A percentile compares a stretch with the other conserved stretches of the same genome.
Evolutionary conservation across 2,797 vertebrate genomes (phyloP).

Genomic region (Gadopsis bispinosus): DNA sequence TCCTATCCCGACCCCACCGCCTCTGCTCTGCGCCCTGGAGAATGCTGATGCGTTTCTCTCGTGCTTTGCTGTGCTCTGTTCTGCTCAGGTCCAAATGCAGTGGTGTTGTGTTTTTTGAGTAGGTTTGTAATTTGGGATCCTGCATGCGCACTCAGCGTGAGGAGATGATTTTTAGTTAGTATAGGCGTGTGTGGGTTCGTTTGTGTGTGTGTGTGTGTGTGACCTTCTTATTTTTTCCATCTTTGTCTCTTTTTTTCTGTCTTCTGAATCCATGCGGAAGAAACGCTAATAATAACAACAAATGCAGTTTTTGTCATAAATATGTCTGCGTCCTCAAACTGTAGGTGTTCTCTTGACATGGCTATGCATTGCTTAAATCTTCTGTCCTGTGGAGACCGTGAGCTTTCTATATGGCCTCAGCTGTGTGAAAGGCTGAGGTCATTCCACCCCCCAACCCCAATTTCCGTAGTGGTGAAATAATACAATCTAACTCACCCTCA

Average conservation of each 20-base stretch:
- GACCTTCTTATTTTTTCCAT: slow-evolving; percentile 23
- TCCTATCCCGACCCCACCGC: not conserved
- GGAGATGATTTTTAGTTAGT: slow-evolving; percentile 60
- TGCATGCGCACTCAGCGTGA: slow-evolving; percentile 67
- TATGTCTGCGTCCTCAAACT: slow-evolving; percentile 19
- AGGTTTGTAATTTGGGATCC: slow-evolving; percentile 55
- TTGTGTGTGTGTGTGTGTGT: slow-evolving; percentile 65
- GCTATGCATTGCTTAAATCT: slow-evolving; percentile 37
- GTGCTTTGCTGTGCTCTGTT: slow-evolving; percentile 59
- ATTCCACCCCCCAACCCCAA: too few relatives aligned
- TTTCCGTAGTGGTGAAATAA: slow-evolving; percentile 45
- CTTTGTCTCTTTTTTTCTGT: slow-evolving; percentile 48
- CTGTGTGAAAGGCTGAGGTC: not conserved
- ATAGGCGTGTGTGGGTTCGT: slow-evolving; percentile 68
- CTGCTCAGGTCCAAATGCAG: slow-evolving; percentile 62
- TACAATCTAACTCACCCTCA: slow-evolving; percentile 58
- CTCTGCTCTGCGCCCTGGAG: slow-evolving; percentile 43
- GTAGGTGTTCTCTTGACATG: slow-evolving; percentile 21
- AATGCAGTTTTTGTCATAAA: slow-evolving; percentile 21
- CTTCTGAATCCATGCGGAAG: slow-evolving; percentile 35
- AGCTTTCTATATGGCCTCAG: slow-evolving; percentile 36
- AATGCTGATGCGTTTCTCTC: slow-evolving; percentile 40
- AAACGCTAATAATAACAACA: slow-evolving; percentile 36
- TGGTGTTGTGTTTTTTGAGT: slow-evolving; percentile 41
- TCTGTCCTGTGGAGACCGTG: slow-evolving; percentile 21